Evolutionary conservation across 2,888 invertebrate genomes (phyloP), one percentile per base, ranked within the genome.

Genomic region (Xestia xanthographa): DNA sequence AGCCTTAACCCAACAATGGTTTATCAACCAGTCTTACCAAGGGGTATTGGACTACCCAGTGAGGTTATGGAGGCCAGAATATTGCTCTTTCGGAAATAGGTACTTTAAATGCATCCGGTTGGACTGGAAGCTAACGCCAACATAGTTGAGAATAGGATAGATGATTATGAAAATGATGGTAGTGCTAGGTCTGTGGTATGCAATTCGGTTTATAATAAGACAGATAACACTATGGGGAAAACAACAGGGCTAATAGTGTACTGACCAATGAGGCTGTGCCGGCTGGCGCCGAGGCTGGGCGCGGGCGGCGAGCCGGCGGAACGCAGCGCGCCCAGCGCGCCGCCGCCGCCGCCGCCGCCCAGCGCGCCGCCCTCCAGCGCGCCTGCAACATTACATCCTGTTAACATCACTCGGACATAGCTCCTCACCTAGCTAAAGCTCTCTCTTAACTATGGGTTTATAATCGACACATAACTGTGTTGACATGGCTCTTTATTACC

Each of bases 321-420:
- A 83, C 95, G 96, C 94, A 95, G 95, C 94, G 96, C 95, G 93
- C 91, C 93, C 87, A 94, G 92, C 94, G 94, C 95, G 94, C 95
- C 96, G 94, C 94, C 96, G 95, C 94, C 95, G 92, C 92, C 95
- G 93, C 95, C 96, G 96, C 94, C 96, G 95, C 95, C 96, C 96
- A 95, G 94, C 91, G 95, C 93, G 94, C 96, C 97, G 94, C 93
- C 95, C 95, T 95, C 96, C 96, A 96, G 96, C 94, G 95, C 94
- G 95, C 96, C 96, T 97, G 93, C 72, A 92, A 94, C 86, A 83
- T 86, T 72, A 90, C 72, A 68, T 34, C 22, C 22, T 26, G 12
- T 77, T 71, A 77, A 56, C 41, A 63, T 63, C 63, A 9, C 29
- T 60, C 60, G 17, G 41, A 41, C 41, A 60, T 58, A 58, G 6